A percentile compares a stretch with the other conserved stretches of the same genome.
Evolutionary conservation across 2,797 vertebrate species (phyloP).

Genomic region (Alcedo atthis): DNA sequence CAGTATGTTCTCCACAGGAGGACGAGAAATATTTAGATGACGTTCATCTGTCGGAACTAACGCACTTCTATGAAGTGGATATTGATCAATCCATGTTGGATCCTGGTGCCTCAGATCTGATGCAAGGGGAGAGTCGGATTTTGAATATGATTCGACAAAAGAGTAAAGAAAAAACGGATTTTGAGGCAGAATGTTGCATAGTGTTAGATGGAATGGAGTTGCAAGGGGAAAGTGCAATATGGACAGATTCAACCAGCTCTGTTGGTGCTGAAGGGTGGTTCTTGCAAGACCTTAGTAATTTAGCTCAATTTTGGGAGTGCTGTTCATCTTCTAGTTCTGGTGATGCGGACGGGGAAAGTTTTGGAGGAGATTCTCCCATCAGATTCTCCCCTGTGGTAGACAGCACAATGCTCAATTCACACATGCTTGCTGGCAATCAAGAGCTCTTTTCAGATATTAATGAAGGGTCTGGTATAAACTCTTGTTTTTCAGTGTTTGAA

Average conservation of each 20-base stretch:
- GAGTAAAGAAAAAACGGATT: conserved; percentile 91
- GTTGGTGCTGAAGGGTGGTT: conserved; percentile 90
- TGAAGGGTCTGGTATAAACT: conserved; percentile 90
- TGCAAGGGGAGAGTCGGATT: conserved; percentile 98
- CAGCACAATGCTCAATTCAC: conserved; percentile 87
- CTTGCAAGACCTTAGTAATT: conserved; percentile 91
- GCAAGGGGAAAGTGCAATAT: conserved; percentile 99
- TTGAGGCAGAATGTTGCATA: conserved; percentile 97
- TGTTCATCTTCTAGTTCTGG: conserved; percentile 95
- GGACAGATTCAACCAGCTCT: conserved; percentile 89
- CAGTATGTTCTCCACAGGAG: conserved; percentile 93
- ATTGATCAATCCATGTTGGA: conserved; percentile 99
- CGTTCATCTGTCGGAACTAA: conserved; percentile 98
- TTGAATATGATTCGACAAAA: conserved; percentile 99
- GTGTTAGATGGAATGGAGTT: conserved; percentile 96
- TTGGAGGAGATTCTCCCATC: conserved; percentile 91
- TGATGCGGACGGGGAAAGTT: conserved; percentile 95
- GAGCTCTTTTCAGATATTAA: conserved; percentile 89
- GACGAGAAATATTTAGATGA: conserved; percentile 96
- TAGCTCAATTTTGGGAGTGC: conserved; percentile 98
- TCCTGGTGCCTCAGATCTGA: conserved; percentile 99
- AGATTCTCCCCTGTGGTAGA: conserved; percentile 90
- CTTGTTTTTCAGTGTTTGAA: conserved; percentile 98
- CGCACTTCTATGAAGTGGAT: conserved; percentile 99
- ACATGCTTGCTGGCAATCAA: conserved; percentile 86